Conservation (phyloP, 2,888 invertebrate species). For the Clepsis dumicolana region DNA sequence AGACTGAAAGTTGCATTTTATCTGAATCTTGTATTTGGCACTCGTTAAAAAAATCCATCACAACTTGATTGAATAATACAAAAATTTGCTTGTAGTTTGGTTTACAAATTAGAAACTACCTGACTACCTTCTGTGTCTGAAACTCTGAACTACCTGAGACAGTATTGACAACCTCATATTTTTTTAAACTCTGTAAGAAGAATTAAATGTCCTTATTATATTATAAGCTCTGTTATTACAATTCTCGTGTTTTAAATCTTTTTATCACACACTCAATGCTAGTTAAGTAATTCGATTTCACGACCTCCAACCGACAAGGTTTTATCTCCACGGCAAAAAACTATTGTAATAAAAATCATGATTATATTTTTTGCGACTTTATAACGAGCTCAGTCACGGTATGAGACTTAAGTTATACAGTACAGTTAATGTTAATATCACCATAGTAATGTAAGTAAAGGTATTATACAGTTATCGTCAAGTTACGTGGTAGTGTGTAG, state of each 20-base stretch:
- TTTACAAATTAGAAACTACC: too few relatives aligned
- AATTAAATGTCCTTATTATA: neutral
- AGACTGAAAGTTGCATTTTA: too few relatives aligned
- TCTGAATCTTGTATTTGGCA: too few relatives aligned
- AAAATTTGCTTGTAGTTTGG: too few relatives aligned
- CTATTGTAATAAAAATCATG: slow-evolving; percentile 46
- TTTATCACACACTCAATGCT: slow-evolving; percentile 35
- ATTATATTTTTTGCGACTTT: slow-evolving; percentile 39
- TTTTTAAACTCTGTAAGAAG: neutral
- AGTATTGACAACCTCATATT: neutral
- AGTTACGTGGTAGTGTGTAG: slow-evolving; percentile 58
- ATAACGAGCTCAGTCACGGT: slow-evolving; percentile 43
- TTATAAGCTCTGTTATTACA: neutral
- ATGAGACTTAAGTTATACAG: slow-evolving; percentile 27
- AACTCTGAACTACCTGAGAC: too few relatives aligned
- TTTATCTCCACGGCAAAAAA: slow-evolving; percentile 52
- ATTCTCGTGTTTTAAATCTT: slow-evolving; percentile 6
- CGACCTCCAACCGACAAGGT: slow-evolving; percentile 61
- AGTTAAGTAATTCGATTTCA: slow-evolving; percentile 56
- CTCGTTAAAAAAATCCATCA: too few relatives aligned
- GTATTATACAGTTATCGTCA: slow-evolving; percentile 29
- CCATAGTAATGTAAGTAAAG: slow-evolving; percentile 3
- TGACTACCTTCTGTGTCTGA: too few relatives aligned
- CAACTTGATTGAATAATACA: too few relatives aligned
- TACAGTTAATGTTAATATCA: slow-evolving; percentile 8